Percentiles rank a stretch among this genome's conserved stretches.
These are phyloP conservation scores for Euplagia quadripunctaria DNA, from an alignment of 2,888 invertebrate species.

Conservation along the genomic window DNA sequence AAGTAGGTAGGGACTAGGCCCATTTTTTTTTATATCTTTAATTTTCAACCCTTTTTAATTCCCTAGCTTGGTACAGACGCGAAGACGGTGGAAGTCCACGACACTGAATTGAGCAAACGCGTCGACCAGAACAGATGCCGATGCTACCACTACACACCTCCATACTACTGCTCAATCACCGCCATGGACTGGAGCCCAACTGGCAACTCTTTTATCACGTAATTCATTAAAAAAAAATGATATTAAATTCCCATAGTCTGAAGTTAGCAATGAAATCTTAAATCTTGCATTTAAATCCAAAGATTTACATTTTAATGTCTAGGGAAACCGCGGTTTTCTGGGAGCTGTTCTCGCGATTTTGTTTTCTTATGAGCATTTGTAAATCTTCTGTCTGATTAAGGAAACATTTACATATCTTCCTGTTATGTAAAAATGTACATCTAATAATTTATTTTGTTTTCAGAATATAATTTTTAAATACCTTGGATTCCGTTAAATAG, in stretches of 20 bases:
- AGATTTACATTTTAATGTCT: background rate
- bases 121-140: constrained; percentile 52
- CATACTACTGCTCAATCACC: constrained; percentile 66
- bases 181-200: constrained; percentile 82
- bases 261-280: background rate
- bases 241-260: background rate
- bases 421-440: too few relatives aligned
- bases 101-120: constrained; percentile 62
- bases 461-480: too few relatives aligned
- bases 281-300: background rate
- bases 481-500: too few relatives aligned
- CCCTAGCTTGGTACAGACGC: constrained; percentile 72
- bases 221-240: constrained; percentile 20
- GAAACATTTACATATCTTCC: too few relatives aligned
- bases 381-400: too few relatives aligned
- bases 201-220: constrained; percentile 77
- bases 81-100: constrained; percentile 68
- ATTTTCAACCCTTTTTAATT: background rate
- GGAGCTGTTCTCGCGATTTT: background rate
- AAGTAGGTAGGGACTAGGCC: too few relatives aligned
- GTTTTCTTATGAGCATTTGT: too few relatives aligned
- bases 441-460: too few relatives aligned
- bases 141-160: constrained; percentile 41
- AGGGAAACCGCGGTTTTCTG: background rate
- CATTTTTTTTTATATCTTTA: background rate